phyloP scores from a whole-genome alignment of 2,797 vertebrate species.

The Rhinichthys osculus region DNA sequence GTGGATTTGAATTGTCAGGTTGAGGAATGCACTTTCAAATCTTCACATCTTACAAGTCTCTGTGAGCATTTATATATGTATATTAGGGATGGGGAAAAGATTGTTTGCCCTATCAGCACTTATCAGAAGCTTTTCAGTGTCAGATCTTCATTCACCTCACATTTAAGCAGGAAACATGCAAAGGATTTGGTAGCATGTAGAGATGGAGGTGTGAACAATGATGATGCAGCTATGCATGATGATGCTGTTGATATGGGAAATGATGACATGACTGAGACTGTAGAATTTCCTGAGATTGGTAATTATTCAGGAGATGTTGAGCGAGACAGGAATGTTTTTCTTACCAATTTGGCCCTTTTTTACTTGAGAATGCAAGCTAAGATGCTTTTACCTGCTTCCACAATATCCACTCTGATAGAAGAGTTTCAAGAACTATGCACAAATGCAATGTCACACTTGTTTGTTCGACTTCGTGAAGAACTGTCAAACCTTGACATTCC shows the following conservation, averaged over 20 bases:
- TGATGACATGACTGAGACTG: too few species aligned
- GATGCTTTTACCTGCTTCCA: too few species aligned
- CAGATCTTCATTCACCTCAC: slow-evolving; percentile 35
- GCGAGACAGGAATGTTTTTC: too few species aligned
- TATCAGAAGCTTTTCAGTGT: slow-evolving; percentile 22
- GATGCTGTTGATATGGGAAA: too few species aligned
- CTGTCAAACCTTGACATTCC: slow-evolving; percentile 24
- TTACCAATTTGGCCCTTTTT: too few species aligned
- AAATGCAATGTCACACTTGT: slow-evolving; percentile 25
- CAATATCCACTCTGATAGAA: too few species aligned
- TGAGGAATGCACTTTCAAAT: slow-evolving; percentile 19
- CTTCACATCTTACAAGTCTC: background rate
- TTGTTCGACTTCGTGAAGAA: slow-evolving; percentile 16
- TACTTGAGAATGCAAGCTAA: too few species aligned
- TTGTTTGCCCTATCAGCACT: slow-evolving; percentile 27
- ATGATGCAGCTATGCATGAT: too few species aligned
- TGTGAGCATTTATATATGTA: slow-evolving; percentile 14
- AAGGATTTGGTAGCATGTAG: slow-evolving; percentile 6
- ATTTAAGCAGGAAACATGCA: background rate
- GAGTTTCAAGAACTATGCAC: too few species aligned
- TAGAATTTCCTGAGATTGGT: too few species aligned
- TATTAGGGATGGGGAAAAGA: slow-evolving; percentile 14
- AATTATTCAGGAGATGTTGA: too few species aligned
- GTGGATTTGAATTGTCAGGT: background rate
- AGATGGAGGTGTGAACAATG: slow-evolving; percentile 6